Conservation (phyloP, 2,888 invertebrate species). For the Drosophila rellima region DNA sequence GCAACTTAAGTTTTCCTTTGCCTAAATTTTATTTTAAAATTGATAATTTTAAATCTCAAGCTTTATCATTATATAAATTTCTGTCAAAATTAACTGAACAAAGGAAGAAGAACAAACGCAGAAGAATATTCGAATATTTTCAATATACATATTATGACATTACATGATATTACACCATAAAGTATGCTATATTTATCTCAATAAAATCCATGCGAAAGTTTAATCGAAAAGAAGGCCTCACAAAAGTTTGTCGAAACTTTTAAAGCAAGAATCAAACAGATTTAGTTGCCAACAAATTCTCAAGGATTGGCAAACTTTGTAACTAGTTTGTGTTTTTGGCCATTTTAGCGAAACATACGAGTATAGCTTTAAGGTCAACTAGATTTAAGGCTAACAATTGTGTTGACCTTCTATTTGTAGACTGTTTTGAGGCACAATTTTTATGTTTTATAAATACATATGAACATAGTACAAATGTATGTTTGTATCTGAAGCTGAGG, state of each 20-base stretch:
- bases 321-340: conserved; percentile 13
- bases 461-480: too few species aligned
- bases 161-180: too few species aligned
- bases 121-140: too few species aligned
- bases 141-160: too few species aligned
- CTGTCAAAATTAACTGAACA: too few species aligned
- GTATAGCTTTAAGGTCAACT: conserved; percentile 22
- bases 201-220: conserved; percentile 1
- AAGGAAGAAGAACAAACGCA: too few species aligned
- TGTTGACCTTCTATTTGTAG: conserved; percentile 12
- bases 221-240: background rate
- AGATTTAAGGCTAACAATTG: conserved; percentile 13
- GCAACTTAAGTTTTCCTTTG: too few species aligned
- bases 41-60: too few species aligned
- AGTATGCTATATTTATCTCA: background rate
- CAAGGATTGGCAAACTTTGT: conserved; percentile 11
- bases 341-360: background rate
- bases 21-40: too few species aligned
- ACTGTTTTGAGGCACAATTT: conserved; percentile 13
- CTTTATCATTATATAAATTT: too few species aligned
- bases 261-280: conserved; percentile 11
- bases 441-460: conserved; percentile 24
- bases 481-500: background rate
- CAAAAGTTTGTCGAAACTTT: conserved; percentile 7
- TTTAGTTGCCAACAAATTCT: conserved; percentile 7